These are phyloP conservation scores for Setipinna tenuifilis DNA, from an alignment of 2,797 vertebrate genomes.

Conservation along the genomic window DNA sequence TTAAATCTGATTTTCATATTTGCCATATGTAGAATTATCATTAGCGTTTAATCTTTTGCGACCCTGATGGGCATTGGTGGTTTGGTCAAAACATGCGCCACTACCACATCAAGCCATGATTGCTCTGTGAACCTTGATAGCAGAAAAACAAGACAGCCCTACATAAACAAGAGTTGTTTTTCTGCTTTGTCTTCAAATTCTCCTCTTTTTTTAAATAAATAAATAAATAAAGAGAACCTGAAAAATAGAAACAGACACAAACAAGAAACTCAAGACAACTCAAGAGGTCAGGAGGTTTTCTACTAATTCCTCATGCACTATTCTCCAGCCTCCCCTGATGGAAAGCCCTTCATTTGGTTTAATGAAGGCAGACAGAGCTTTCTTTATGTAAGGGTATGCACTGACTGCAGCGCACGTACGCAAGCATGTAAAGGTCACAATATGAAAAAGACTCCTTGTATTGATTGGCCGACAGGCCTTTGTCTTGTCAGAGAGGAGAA, in stretches of 20 bases:
- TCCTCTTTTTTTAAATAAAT: no score
- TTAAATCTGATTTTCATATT: conserved; percentile 76
- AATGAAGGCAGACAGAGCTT: conserved; percentile 15
- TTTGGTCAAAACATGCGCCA: conserved; percentile 51
- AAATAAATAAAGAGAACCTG: neutral
- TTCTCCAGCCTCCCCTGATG: neutral
- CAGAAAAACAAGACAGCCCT: neutral
- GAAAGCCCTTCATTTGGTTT: conserved; percentile 34
- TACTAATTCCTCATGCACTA: neutral
- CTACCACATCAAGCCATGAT: neutral
- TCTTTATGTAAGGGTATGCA: conserved; percentile 37
- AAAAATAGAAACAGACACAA: conserved; percentile 8
- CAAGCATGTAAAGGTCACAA: conserved; percentile 54
- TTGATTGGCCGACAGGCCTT: conserved; percentile 38
- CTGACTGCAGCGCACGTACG: conserved; percentile 39
- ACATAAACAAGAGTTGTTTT: conserved; percentile 20
- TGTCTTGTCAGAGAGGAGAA: conserved; percentile 14
- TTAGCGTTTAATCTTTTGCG: conserved; percentile 71
- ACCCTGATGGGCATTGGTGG: conserved; percentile 41
- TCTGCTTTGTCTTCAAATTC: conserved; percentile 1
- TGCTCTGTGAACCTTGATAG: neutral
- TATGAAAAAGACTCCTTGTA: conserved; percentile 49
- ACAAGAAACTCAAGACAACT: neutral
- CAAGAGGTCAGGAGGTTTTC: neutral
- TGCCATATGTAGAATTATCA: conserved; percentile 82